Percentiles rank a stretch among this genome's conserved stretches.
phyloP scores from a whole-genome alignment of 2,888 invertebrate species.

The Leptogaster cylindrica region DNA sequence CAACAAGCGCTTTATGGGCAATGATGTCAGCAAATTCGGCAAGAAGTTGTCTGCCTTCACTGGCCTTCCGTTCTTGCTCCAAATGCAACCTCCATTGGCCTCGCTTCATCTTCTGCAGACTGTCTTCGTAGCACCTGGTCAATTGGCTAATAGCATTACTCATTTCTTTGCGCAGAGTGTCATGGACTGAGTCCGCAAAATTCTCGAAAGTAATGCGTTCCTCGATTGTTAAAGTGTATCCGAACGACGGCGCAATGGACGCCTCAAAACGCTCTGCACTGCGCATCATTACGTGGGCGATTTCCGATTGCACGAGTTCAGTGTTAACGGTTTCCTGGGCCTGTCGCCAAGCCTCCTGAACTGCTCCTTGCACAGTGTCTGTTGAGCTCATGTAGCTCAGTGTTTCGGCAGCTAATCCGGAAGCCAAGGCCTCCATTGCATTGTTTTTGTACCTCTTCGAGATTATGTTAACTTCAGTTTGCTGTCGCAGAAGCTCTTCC shows the following conservation, averaged over 20 bases:
- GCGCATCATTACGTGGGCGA: slow-evolving; percentile 73
- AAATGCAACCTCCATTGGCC: slow-evolving; percentile 62
- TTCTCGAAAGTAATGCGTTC: slow-evolving; percentile 75
- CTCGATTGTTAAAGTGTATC: slow-evolving; percentile 70
- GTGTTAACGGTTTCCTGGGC: slow-evolving; percentile 78
- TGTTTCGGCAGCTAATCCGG: slow-evolving; percentile 74
- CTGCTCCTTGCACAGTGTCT: slow-evolving; percentile 70
- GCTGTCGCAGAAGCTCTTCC: slow-evolving; percentile 63
- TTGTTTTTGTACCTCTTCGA: slow-evolving; percentile 72
- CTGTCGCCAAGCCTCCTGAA: slow-evolving; percentile 76
- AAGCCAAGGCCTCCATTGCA: slow-evolving; percentile 73
- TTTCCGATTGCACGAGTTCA: slow-evolving; percentile 78
- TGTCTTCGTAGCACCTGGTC: slow-evolving; percentile 71
- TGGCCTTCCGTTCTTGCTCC: slow-evolving; percentile 63
- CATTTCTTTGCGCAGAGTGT: slow-evolving; percentile 74
- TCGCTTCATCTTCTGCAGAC: slow-evolving; percentile 66
- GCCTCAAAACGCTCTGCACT: slow-evolving; percentile 74
- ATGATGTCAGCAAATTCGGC: slow-evolving; percentile 74
- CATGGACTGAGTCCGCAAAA: slow-evolving; percentile 77
- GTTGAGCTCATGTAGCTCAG: slow-evolving; percentile 66
- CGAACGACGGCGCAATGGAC: slow-evolving; percentile 65
- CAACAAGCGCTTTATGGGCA: slow-evolving; percentile 77
- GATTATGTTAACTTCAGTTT: slow-evolving; percentile 69
- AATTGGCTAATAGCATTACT: slow-evolving; percentile 73
- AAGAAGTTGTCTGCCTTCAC: slow-evolving; percentile 64